Evolutionary conservation across 2,113 vertebrate species (phyloP).

Genomic region (Perca schrenkii): DNA sequence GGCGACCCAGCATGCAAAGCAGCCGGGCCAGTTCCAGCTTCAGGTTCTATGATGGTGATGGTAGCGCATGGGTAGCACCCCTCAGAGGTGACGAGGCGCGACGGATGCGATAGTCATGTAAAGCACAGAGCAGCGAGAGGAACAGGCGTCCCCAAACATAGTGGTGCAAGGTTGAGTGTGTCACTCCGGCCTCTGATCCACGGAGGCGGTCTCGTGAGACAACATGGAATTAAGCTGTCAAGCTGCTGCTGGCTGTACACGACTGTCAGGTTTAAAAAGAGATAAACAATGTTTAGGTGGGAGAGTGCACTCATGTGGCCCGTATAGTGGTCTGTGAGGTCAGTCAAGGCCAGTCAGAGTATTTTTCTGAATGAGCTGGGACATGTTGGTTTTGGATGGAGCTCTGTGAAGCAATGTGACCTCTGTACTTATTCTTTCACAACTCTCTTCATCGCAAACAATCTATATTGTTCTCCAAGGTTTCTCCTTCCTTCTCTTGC

Average conservation of each 20-base stretch:
- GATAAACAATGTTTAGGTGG: slow-evolving; percentile 77
- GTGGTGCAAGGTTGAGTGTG: slow-evolving; percentile 54
- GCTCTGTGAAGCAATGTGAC: background rate
- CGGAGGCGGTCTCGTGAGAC: slow-evolving; percentile 59
- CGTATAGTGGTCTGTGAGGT: slow-evolving; percentile 55
- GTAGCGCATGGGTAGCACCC: background rate
- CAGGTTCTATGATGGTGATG: background rate
- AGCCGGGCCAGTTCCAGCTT: slow-evolving; percentile 12
- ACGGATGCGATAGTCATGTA: slow-evolving; percentile 47
- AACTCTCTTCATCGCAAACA: background rate
- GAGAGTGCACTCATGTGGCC: slow-evolving; percentile 56
- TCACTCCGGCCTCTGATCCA: slow-evolving; percentile 63
- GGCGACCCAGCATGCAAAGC: slow-evolving; percentile 68
- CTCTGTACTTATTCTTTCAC: background rate
- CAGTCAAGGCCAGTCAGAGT: slow-evolving; percentile 29
- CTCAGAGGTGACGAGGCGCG: slow-evolving; percentile 33
- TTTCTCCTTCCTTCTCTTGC: background rate
- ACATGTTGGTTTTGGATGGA: slow-evolving; percentile 54
- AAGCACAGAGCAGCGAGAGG: slow-evolving; percentile 30
- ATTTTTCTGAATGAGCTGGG: slow-evolving; percentile 43
- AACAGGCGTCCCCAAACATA: slow-evolving; percentile 48
- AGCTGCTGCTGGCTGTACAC: slow-evolving; percentile 45
- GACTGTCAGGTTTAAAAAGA: slow-evolving; percentile 65
- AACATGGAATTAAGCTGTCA: slow-evolving; percentile 82
- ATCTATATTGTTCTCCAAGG: background rate